Conservation (phyloP, 2,797 vertebrate genomes). For the Pseudopleuronectes americanus region DNA sequence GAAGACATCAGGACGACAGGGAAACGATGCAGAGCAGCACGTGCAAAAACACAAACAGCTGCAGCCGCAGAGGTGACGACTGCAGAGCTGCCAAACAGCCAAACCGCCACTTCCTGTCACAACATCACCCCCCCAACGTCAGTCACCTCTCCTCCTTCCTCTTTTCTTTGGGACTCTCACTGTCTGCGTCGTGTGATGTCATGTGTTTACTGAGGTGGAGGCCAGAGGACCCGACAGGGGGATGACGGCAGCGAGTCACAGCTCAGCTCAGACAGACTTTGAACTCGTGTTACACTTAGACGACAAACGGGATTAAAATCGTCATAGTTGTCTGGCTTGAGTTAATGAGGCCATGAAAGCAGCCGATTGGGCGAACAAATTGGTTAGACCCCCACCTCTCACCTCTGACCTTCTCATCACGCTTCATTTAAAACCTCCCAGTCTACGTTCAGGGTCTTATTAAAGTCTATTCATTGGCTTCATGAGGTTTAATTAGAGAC, state of each 20-base stretch:
- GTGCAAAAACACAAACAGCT: not conserved
- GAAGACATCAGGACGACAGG: constrained; percentile 8
- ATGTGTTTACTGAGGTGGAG: too few relatives aligned
- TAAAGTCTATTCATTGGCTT: not conserved
- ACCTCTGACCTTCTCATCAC: constrained; percentile 7
- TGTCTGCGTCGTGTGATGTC: not conserved
- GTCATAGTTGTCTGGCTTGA: constrained; percentile 9
- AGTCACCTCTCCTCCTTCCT: constrained; percentile 18
- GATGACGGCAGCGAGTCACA: not conserved
- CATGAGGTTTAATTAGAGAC: constrained; percentile 10
- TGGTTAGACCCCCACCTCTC: constrained; percentile 7
- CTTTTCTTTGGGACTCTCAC: not conserved
- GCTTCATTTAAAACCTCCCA: constrained; percentile 8
- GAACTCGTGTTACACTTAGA: constrained; percentile 4
- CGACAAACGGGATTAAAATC: constrained; percentile 14
- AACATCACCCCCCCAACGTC: not conserved
- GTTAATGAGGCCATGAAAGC: constrained; percentile 28
- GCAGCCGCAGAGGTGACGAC: not conserved
- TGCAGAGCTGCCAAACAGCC: constrained; percentile 4
- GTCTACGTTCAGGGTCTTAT: not conserved
- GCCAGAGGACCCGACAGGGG: not conserved
- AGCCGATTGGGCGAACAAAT: not conserved
- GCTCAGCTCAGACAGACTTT: not conserved
- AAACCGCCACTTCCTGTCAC: constrained; percentile 33
- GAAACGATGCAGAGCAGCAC: constrained; percentile 21